A percentile compares a stretch with the other conserved stretches of the same genome.
Evolutionary conservation across 2,113 vertebrate genomes (phyloP).

Genomic region (Athene noctua): DNA sequence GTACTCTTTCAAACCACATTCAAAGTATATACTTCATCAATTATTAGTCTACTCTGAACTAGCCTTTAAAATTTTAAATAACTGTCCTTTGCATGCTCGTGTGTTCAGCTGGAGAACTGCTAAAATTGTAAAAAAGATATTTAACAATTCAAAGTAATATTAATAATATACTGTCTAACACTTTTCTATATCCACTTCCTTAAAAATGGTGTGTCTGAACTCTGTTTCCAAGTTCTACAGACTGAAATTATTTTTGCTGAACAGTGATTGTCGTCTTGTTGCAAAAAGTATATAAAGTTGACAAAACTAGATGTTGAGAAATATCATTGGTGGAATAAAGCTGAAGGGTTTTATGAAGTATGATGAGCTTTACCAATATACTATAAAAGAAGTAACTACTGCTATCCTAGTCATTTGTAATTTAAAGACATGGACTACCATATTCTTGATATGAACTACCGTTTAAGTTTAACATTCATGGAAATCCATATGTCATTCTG

Average conservation of each 20-base stretch:
- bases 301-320: background rate
- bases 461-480: background rate
- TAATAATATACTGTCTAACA: background rate
- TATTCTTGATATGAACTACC: background rate
- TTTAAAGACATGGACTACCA: background rate
- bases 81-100: background rate
- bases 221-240: background rate
- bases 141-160: background rate
- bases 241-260: background rate
- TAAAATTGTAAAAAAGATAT: background rate
- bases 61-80: background rate
- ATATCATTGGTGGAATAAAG: background rate
- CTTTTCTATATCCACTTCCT: background rate
- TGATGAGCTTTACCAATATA: background rate
- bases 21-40: background rate
- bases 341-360: background rate
- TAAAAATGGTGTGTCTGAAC: background rate
- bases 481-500: background rate
- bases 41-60: background rate
- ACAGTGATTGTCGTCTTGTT: background rate
- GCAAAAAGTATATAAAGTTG: background rate
- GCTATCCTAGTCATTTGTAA: background rate
- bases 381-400: background rate
- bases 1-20: background rate
- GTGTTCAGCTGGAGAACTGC: background rate